Evolutionary conservation across 2,888 invertebrate species (phyloP).

Genomic region (Oxytorus armatus): DNA sequence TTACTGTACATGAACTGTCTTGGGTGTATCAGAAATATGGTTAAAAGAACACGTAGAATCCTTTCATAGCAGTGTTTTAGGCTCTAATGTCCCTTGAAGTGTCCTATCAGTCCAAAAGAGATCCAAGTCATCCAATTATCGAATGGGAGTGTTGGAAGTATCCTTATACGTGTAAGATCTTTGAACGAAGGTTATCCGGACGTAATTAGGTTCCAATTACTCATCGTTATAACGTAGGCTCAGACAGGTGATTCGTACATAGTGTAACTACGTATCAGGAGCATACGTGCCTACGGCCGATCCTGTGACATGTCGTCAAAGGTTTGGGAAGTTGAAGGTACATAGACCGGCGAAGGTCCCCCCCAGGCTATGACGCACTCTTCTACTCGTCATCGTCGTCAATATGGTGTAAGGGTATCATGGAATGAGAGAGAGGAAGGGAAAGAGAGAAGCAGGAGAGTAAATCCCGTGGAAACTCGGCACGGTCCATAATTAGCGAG

Average conservation of each 20-base stretch:
- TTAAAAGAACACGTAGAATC: not conserved
- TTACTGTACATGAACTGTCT: not conserved
- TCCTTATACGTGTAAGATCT: not conserved
- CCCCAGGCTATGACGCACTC: conserved; percentile 56
- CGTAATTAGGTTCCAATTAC: not conserved
- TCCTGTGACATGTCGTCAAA: conserved; percentile 20
- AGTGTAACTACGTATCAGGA: not conserved
- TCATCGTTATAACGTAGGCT: not conserved
- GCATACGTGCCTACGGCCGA: not conserved
- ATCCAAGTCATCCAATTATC: too few relatives aligned
- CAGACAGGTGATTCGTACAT: not conserved
- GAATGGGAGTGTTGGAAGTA: too few relatives aligned
- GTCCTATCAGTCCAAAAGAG: too few relatives aligned
- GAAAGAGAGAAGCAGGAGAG: conserved; percentile 11
- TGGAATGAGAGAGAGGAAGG: conserved; percentile 16
- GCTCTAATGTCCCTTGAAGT: too few relatives aligned
- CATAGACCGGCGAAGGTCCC: conserved; percentile 30
- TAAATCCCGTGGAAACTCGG: conserved; percentile 41
- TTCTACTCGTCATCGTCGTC: conserved; percentile 28
- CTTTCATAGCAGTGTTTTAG: not conserved
- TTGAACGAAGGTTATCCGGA: not conserved
- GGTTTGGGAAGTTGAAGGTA: conserved; percentile 34
- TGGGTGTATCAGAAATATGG: not conserved
- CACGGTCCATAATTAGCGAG: conserved; percentile 62
- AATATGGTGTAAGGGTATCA: conserved; percentile 12